These are phyloP conservation scores for Nanorana parkeri DNA, from an alignment of 2,113 vertebrate genomes.

Conservation along the genomic window DNA sequence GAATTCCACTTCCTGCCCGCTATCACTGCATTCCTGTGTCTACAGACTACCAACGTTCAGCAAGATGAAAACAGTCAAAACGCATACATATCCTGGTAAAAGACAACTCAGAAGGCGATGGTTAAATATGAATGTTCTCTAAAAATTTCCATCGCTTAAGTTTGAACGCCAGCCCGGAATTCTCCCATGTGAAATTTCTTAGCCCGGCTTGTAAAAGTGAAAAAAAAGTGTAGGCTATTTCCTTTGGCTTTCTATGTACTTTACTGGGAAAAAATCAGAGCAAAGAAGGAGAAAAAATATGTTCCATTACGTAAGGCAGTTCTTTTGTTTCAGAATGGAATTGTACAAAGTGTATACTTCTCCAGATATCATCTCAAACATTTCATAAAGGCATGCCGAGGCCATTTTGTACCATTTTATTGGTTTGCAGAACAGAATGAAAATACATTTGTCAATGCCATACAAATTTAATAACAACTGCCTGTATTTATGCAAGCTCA, in stretches of 20 bases:
- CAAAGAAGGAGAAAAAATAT: constrained; percentile 56
- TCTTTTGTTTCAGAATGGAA: constrained; percentile 61
- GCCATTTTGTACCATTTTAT: not conserved
- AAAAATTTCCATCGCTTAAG: constrained; percentile 72
- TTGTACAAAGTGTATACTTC: constrained; percentile 44
- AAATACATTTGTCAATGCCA: not conserved
- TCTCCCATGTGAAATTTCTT: constrained; percentile 66
- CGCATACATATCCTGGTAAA: constrained; percentile 60
- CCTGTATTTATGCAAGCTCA: not conserved
- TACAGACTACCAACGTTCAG: constrained; percentile 61
- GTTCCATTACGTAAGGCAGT: constrained; percentile 64
- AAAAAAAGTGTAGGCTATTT: constrained; percentile 60
- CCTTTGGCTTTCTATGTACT: constrained; percentile 66
- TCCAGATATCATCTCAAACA: constrained; percentile 31
- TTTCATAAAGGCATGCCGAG: constrained; percentile 10
- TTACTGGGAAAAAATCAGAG: constrained; percentile 59
- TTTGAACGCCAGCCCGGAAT: constrained; percentile 63
- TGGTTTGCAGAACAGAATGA: not conserved
- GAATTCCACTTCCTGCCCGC: not conserved
- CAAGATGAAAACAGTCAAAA: constrained; percentile 48
- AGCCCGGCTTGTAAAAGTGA: constrained; percentile 63
- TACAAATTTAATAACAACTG: not conserved
- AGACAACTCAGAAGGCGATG: constrained; percentile 61
- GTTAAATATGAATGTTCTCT: constrained; percentile 67
- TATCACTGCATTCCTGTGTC: constrained; percentile 28